phyloP scores from a whole-genome alignment of 2,113 vertebrate species.

The Pachyramphus minor region DNA sequence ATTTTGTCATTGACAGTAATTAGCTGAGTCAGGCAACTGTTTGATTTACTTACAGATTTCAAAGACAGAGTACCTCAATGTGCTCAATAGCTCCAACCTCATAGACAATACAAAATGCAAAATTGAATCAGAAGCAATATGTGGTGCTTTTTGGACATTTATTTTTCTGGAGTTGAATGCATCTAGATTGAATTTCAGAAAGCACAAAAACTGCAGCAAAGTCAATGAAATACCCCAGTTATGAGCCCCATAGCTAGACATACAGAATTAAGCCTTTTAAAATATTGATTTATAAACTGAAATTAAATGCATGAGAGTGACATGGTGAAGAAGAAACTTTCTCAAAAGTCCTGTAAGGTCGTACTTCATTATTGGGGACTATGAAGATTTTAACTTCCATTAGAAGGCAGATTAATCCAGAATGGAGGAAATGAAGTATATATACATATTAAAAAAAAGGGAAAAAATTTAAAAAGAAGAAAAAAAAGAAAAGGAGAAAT shows the following conservation, averaged over 20 bases:
- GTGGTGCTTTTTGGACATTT: not conserved
- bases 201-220: not conserved
- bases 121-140: not conserved
- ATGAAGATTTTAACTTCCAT: not conserved
- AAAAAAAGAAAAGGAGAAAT: not conserved
- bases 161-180: not conserved
- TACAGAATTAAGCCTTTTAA: not conserved
- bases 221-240: not conserved
- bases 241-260: not conserved
- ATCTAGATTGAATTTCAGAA: not conserved
- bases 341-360: not conserved
- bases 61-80: not conserved
- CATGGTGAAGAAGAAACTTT: not conserved
- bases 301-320: not conserved
- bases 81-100: not conserved
- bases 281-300: not conserved
- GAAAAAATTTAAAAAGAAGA: too few species aligned
- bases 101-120: not conserved
- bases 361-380: not conserved
- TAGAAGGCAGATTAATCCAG: not conserved
- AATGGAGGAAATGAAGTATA: not conserved
- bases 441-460: too few species aligned
- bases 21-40: not conserved
- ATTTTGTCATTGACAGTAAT: not conserved
- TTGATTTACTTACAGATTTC: not conserved